These are phyloP conservation scores for Teleiodes luculella DNA, from an alignment of 2,888 invertebrate species.

Conservation along the genomic window DNA sequence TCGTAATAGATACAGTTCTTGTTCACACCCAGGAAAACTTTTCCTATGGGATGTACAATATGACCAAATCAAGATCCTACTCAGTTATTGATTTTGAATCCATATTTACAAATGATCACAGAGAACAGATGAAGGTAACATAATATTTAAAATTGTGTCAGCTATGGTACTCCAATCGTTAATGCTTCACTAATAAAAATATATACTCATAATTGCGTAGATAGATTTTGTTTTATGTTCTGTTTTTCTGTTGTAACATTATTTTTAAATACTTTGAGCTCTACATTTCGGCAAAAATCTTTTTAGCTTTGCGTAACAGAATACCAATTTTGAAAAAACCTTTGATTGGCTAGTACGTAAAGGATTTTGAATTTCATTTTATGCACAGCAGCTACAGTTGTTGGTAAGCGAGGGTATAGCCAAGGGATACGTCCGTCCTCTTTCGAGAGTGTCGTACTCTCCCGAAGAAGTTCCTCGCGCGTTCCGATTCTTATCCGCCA, in stretches of 20 bases:
- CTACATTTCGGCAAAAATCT: no score
- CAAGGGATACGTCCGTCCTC: constrained; percentile 49
- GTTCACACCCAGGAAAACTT: not conserved
- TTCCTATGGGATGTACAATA: not conserved
- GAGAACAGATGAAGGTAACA: not conserved
- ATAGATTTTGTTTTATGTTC: no score
- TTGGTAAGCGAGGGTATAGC: constrained; percentile 48
- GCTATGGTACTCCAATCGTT: no score
- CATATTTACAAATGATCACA: not conserved
- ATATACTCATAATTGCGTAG: no score
- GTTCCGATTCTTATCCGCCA: constrained; percentile 41
- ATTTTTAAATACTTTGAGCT: no score
- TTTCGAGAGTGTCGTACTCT: constrained; percentile 42
- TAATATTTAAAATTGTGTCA: not conserved
- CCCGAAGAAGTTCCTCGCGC: constrained; percentile 40
- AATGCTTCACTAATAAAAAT: no score
- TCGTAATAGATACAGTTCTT: not conserved
- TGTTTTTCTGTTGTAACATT: no score
- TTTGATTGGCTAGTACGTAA: no score
- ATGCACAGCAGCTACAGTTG: constrained; percentile 35
- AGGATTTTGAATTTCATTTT: no score
- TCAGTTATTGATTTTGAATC: not conserved
- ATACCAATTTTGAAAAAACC: no score
- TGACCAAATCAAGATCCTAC: not conserved
- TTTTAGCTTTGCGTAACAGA: no score